A percentile compares a stretch with the other conserved stretches of the same genome.
Evolutionary conservation across 2,797 vertebrate genomes (phyloP).

Genomic region (Lates japonicus): DNA sequence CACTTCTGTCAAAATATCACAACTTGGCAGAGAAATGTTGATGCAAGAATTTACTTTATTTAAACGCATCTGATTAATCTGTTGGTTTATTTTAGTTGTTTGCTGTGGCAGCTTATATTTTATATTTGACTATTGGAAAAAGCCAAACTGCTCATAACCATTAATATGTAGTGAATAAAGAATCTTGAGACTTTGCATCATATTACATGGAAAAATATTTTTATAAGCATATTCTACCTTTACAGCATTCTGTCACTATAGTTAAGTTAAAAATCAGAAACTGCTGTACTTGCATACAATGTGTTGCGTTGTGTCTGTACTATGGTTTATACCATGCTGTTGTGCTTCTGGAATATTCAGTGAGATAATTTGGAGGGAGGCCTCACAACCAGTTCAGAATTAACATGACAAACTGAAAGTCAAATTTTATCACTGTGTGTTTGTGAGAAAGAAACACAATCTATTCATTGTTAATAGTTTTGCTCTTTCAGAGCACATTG

Average conservation of each 20-base stretch:
- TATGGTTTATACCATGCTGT: background rate
- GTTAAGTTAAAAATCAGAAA: background rate
- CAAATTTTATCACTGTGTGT: background rate
- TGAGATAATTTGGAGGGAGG: background rate
- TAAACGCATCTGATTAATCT: constrained; percentile 24
- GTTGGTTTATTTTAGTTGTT: background rate
- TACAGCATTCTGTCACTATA: background rate
- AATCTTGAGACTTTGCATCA: background rate
- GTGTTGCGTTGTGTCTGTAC: background rate
- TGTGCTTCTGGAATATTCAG: background rate
- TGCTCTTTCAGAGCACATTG: background rate
- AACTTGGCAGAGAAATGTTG: constrained; percentile 40
- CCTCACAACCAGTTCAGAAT: background rate
- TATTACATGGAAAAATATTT: background rate
- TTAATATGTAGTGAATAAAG: background rate
- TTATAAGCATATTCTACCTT: background rate
- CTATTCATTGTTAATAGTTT: background rate
- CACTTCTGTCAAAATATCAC: constrained; percentile 57
- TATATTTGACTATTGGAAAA: constrained; percentile 1
- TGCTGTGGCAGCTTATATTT: background rate
- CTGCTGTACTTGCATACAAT: background rate
- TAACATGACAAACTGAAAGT: background rate
- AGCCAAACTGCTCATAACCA: background rate
- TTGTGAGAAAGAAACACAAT: background rate
- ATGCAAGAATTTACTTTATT: constrained; percentile 16